Conservation (phyloP, 1,140 invertebrate genomes). For the Lucilia sericata region DNA sequence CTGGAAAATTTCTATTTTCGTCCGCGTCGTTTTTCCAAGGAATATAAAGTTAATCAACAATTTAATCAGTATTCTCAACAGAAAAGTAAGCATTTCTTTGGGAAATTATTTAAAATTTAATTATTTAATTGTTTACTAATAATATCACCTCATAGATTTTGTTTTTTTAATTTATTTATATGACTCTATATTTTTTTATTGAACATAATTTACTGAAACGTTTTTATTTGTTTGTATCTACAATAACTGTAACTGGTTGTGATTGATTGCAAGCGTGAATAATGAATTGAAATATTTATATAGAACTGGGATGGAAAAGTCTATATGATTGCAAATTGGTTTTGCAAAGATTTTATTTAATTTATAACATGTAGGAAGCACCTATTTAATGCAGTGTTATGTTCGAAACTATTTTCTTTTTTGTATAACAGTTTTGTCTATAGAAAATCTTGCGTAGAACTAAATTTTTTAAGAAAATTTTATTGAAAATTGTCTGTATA, state of each 20-base stretch:
- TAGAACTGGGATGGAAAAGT: too few species aligned
- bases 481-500: too few species aligned
- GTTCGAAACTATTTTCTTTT: too few species aligned
- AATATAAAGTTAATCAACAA: slow-evolving; percentile 40
- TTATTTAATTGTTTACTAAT: not conserved
- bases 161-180: not conserved
- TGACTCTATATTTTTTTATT: not conserved
- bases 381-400: too few species aligned
- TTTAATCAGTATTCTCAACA: not conserved
- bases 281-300: not conserved
- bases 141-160: not conserved
- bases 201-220: not conserved
- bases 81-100: not conserved
- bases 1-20: slow-evolving; percentile 39
- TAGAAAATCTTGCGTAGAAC: too few species aligned
- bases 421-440: too few species aligned
- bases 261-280: not conserved
- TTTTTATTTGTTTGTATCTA: not conserved
- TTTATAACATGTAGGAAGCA: too few species aligned
- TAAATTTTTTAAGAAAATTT: too few species aligned
- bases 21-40: slow-evolving; percentile 55
- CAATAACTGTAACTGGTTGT: not conserved
- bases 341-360: too few species aligned
- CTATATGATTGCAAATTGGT: too few species aligned
- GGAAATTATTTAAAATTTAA: not conserved